These are phyloP conservation scores for Esox niger DNA, from an alignment of 2,113 vertebrate genomes.

Conservation along the genomic window DNA sequence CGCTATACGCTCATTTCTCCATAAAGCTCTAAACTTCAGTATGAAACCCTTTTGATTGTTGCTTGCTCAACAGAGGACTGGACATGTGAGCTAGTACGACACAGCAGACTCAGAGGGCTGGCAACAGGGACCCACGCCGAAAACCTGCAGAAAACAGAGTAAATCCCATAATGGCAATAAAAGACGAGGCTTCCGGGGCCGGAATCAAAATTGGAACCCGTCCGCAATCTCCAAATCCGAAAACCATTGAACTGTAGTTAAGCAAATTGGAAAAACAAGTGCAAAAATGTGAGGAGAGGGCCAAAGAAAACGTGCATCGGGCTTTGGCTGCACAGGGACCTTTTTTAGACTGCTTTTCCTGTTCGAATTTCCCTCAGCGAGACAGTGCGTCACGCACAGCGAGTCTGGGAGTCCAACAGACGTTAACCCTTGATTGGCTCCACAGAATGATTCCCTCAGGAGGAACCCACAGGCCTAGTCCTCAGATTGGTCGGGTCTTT, in stretches of 20 bases:
- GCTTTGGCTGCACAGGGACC: constrained; percentile 68
- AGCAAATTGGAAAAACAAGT: constrained; percentile 77
- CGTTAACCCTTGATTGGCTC: constrained; percentile 66
- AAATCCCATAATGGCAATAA: constrained; percentile 48
- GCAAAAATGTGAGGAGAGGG: constrained; percentile 69
- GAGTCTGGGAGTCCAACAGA: constrained; percentile 57
- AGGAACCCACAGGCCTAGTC: constrained; percentile 43
- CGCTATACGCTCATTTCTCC: constrained; percentile 49
- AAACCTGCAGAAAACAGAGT: constrained; percentile 32
- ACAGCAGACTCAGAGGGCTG: constrained; percentile 26
- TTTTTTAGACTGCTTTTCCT: constrained; percentile 76
- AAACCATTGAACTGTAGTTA: constrained; percentile 66
- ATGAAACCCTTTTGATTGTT: constrained; percentile 20
- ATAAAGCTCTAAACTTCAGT: constrained; percentile 40
- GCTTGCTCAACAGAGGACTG: constrained; percentile 3
- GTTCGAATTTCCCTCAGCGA: constrained; percentile 72
- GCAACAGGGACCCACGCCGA: constrained; percentile 34
- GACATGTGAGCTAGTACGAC: constrained; percentile 31
- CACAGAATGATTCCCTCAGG: constrained; percentile 40
- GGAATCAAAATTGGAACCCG: constrained; percentile 61
- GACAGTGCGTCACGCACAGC: constrained; percentile 73
- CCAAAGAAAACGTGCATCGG: constrained; percentile 76
- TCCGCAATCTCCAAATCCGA: constrained; percentile 63
- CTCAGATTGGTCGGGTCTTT: constrained; percentile 22
- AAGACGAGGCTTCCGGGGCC: constrained; percentile 48